These are phyloP conservation scores for Drosophila testacea DNA, from an alignment of 2,888 invertebrate genomes.

Conservation along the genomic window DNA sequence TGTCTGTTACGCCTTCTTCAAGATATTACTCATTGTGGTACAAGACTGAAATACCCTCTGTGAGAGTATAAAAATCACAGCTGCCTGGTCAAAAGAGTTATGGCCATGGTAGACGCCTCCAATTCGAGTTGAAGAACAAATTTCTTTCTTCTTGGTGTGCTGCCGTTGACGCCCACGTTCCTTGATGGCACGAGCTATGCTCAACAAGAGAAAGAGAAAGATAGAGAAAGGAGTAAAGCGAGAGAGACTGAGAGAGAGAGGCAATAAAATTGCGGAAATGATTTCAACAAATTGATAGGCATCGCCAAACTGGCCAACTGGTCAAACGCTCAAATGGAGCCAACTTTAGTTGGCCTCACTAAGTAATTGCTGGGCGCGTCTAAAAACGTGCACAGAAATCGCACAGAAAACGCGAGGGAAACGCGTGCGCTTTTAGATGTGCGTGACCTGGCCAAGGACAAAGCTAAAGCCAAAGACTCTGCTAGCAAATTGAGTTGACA, in stretches of 20 bases:
- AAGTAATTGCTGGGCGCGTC: slow-evolving; percentile 57
- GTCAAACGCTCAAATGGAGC: slow-evolving; percentile 27
- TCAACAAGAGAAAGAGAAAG: neutral
- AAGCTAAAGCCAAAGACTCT: slow-evolving; percentile 13
- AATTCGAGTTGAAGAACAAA: slow-evolving; percentile 8
- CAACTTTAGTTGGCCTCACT: slow-evolving; percentile 19
- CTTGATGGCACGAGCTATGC: slow-evolving; percentile 64
- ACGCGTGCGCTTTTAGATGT: slow-evolving; percentile 22
- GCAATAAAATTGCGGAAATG: slow-evolving; percentile 82
- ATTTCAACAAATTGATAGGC: slow-evolving; percentile 81
- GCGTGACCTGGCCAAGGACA: slow-evolving; percentile 58
- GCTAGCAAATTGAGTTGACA: slow-evolving; percentile 50
- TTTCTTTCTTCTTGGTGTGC: slow-evolving; percentile 25
- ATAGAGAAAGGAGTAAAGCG: slow-evolving; percentile 17
- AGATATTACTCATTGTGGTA: too few relatives aligned
- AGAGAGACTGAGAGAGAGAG: slow-evolving; percentile 12
- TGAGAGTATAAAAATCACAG: slow-evolving; percentile 30
- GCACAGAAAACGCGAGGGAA: slow-evolving; percentile 26
- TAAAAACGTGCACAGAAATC: slow-evolving; percentile 33
- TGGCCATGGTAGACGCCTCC: slow-evolving; percentile 54
- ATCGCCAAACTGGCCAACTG: slow-evolving; percentile 47
- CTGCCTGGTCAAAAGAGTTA: slow-evolving; percentile 64
- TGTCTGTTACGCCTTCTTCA: too few relatives aligned
- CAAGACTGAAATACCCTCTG: too few relatives aligned
- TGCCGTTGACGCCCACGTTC: slow-evolving; percentile 66